These are phyloP conservation scores for Oopsacas minuta DNA, from an alignment of 37 sponge, comb jelly and placozoan genomes.

Conservation along the genomic window DNA sequence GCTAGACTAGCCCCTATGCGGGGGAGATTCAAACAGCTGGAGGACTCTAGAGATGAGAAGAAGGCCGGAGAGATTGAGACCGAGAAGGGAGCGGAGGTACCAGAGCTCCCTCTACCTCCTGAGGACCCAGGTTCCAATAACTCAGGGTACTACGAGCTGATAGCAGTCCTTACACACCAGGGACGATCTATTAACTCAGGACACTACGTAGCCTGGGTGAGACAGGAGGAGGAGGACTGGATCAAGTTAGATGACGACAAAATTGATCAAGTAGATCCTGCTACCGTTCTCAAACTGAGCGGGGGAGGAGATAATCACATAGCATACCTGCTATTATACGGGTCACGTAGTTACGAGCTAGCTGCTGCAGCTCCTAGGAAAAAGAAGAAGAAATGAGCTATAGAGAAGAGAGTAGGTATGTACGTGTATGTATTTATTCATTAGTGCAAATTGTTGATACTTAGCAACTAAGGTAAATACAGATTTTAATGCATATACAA, in stretches of 20 bases:
- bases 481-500: background rate
- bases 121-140: slow-evolving; percentile 79
- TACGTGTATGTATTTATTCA: background rate
- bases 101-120: background rate
- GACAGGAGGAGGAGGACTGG: slow-evolving; percentile 38
- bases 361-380: slow-evolving; percentile 4
- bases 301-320: slow-evolving; percentile 99
- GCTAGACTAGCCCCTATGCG: slow-evolving; percentile 52
- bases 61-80: slow-evolving; percentile 27
- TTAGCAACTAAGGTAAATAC: background rate
- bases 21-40: slow-evolving; percentile 51
- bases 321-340: slow-evolving; percentile 89
- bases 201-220: slow-evolving; percentile 89
- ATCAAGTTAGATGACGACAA: slow-evolving; percentile 88
- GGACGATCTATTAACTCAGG: slow-evolving; percentile 88
- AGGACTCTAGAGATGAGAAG: slow-evolving; percentile 42
- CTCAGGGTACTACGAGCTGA: slow-evolving; percentile 88
- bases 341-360: slow-evolving; percentile 27
- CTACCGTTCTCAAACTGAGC: slow-evolving; percentile 80
- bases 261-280: slow-evolving; percentile 59
- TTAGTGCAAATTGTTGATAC: background rate
- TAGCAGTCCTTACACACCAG: slow-evolving; percentile 88
- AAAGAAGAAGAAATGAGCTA: background rate
- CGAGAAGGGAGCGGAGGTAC: background rate
- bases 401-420: background rate